Base-by-base conservation (phyloP, 2,888 invertebrate species). In the Brachypalpus laphriformis region DNA sequence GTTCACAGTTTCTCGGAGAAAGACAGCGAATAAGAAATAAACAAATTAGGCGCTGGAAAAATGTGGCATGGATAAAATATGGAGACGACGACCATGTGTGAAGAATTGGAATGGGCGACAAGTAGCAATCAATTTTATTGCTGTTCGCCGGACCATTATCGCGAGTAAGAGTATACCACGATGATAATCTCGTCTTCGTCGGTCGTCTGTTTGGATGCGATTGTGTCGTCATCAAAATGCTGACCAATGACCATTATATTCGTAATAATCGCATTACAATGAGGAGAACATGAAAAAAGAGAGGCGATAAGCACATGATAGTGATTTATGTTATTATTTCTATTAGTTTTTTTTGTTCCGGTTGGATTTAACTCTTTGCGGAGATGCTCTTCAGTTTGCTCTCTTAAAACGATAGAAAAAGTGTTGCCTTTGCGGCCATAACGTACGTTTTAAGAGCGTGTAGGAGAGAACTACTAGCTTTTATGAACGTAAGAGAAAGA, bases 71-170 rank as follows among this genome's bases (percentile, higher is more conserved):
- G 11, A 6, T 18, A 20, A n/a, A 37, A 37, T 49, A n/a, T 9
- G 20, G 22, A 49, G 6, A 42, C n/a, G n/a, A n/a, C n/a, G n/a
- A 20, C 11, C 45, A 18, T 31, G 28, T 65, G n/a, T 65, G 14
- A 65, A 22, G 5, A 14, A 31, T 45, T 22, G 22, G 47, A 65
- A 65, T 22, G 49, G 37, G 16, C 37, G 20, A 49, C 37, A 65
- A 65, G 22, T 34, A 37, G 34, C 49, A 49, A 65, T 65, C 65
- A 65, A 20, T 65, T 65, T 65, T 65, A 49, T 65, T 65, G 47
- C 11, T 34, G 16, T 47, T 63, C 34, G 31, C 22, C 40, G 9
- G 51, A 66, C 49, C 22, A 51, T 51, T 37, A 25, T 31, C 1
- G 49, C 11, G 9, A 22, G 45, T 7, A 45, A 45, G 28, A 47